Base-by-base conservation (phyloP, 64 coral and sea anemone genomes). In the Astreopora myriophthalma region DNA sequence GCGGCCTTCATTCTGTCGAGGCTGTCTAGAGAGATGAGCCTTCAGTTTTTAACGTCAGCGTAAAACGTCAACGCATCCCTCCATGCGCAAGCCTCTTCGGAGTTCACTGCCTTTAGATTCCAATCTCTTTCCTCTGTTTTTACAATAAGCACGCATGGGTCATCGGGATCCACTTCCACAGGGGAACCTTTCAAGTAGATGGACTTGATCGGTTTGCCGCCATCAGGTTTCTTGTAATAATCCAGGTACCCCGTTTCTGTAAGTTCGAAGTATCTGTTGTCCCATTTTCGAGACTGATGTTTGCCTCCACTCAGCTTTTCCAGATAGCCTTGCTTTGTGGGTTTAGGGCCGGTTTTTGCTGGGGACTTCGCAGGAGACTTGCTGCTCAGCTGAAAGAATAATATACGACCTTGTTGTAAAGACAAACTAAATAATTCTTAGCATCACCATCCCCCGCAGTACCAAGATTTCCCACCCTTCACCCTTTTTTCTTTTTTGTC, bases 181-280 rank as follows among this genome's bases (percentile, higher is more conserved):
- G 96, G 96, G 35, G 86, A 95, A 2, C 93, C 96, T 42, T 94
- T 79, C 46, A 98, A 92, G 34, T 98, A 98, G 33, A 98, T 95
- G 16, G 94, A 92, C 29, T 98, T 95, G 35, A 98, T 91, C n/a
- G 95, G 89, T 84, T 98, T 98, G 3, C 90, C 93, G 1, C 95
- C 96, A 0, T 94, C 86, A 69, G 92, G 89, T 85, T 95, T 98
- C 8, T 83, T 83, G 68, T 90, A 98, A 38, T 98, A 98, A 60
- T 95, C 71, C 6, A 98, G 82, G 75, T 98, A 84, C 1, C 96
- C 96, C 0, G 89, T 71, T 13, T 93, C 94, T 17, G 90, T 48
- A 8, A 98, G 81, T 65, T 98, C 96, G 81, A 98, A 98, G 73
- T 98, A 95, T 68, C 96, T 79, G 24, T 90, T 77, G 86, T 98